A percentile compares a stretch with the other conserved stretches of the same genome.
These are phyloP conservation scores for Trematomus bernacchii DNA, from an alignment of 2,797 vertebrate species.

Conservation along the genomic window DNA sequence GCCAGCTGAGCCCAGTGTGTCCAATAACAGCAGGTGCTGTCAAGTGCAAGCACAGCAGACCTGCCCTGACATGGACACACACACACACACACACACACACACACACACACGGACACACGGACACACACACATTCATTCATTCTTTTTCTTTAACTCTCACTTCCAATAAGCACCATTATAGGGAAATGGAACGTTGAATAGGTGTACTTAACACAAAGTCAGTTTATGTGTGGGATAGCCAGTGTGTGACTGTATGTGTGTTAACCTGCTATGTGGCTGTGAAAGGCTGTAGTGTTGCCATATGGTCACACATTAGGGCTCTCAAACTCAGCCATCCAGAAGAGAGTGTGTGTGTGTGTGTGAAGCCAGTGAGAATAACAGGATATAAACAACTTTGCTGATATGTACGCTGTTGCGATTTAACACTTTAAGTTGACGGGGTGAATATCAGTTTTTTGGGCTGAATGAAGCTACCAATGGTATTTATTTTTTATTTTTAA, in stretches of 20 bases:
- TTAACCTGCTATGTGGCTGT: conserved; percentile 52
- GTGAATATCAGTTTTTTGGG: conserved; percentile 5
- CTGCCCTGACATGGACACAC: conserved; percentile 65
- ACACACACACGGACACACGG: conserved; percentile 29
- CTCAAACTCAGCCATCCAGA: conserved; percentile 57
- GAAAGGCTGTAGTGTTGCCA: conserved; percentile 58
- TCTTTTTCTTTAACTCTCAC: conserved; percentile 10
- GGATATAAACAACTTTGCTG: conserved; percentile 18
- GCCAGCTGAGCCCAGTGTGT: conserved; percentile 79
- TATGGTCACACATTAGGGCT: conserved; percentile 74
- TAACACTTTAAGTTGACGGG: conserved; percentile 26
- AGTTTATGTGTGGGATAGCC: conserved; percentile 4
- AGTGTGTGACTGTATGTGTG: conserved; percentile 13
- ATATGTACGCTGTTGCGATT: conserved; percentile 31
- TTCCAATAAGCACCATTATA: conserved; percentile 13
- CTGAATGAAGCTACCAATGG: conserved; percentile 21
- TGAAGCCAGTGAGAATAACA: conserved; percentile 13
- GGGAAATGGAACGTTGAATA: conserved; percentile 23
- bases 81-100: conserved; percentile 41
- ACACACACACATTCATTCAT: conserved; percentile 19
- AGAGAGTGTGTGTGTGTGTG: conserved; percentile 29
- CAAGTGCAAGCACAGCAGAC: conserved; percentile 75
- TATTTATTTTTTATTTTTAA: background rate
- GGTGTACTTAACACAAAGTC: conserved; percentile 33
- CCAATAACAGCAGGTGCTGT: conserved; percentile 81